These are phyloP conservation scores for Rhyacophila brunnea DNA, from an alignment of 1,140 invertebrate species.

Conservation along the genomic window DNA sequence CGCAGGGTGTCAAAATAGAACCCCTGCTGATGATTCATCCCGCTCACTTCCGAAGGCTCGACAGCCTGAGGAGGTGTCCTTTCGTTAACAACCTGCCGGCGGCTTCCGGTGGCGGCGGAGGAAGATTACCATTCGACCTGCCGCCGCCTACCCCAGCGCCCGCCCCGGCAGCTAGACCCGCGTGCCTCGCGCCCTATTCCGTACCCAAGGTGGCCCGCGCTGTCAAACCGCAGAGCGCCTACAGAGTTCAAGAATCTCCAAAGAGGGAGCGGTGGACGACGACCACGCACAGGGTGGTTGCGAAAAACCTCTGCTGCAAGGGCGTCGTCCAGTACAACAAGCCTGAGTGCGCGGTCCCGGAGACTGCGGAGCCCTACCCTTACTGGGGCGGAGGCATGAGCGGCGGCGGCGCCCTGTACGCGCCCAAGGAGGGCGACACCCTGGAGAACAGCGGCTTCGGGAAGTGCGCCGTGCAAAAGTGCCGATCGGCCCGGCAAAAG, in stretches of 20 bases:
- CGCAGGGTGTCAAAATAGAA: constrained; percentile 70
- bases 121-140: constrained; percentile 12
- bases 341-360: constrained; percentile 1
- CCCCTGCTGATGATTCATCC: constrained; percentile 82
- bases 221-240: background rate
- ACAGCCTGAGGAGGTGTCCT: constrained; percentile 70
- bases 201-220: background rate
- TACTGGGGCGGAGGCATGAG: constrained; percentile 7
- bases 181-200: background rate
- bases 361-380: constrained; percentile 7
- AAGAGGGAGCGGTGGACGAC: constrained; percentile 9
- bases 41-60: constrained; percentile 79
- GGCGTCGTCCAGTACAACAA: constrained; percentile 12
- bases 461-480: constrained; percentile 16
- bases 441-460: constrained; percentile 26
- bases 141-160: constrained; percentile 9
- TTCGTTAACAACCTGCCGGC: constrained; percentile 51
- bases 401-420: constrained; percentile 7
- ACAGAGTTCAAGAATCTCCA: background rate
- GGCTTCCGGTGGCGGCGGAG: constrained; percentile 15
- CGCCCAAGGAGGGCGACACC: constrained; percentile 33
- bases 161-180: background rate
- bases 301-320: constrained; percentile 14
- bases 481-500: constrained; percentile 13
- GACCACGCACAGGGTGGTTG: background rate